phyloP scores from a whole-genome alignment of 2,113 vertebrate genomes.

The Alces alces region DNA sequence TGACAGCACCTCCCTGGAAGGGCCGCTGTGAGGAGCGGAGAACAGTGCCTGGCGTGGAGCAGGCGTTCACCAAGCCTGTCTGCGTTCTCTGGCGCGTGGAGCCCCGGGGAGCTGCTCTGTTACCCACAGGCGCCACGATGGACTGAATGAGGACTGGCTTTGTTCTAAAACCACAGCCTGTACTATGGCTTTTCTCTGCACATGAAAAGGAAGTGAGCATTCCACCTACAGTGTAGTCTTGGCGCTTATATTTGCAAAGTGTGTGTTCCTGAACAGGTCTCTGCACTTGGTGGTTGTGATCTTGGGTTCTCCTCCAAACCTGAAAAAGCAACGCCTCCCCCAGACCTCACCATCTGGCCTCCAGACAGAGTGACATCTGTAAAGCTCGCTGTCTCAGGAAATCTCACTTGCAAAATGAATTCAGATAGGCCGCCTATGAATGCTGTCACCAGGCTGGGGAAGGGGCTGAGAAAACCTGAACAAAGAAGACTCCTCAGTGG shows the following conservation, averaged over 20 bases:
- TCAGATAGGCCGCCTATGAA: background rate
- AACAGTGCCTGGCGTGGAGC: background rate
- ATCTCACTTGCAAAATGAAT: conserved; percentile 1
- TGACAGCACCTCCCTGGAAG: fast-evolving
- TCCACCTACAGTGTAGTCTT: background rate
- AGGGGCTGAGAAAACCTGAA: background rate
- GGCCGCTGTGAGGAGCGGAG: fast-evolving
- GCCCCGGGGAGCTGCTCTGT: background rate
- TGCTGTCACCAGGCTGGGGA: background rate
- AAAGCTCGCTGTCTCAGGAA: conserved; percentile 32
- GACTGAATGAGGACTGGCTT: background rate
- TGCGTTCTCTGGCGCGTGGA: fast-evolving
- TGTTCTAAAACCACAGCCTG: background rate
- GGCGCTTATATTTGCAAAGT: background rate
- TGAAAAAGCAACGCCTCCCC: background rate
- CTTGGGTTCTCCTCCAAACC: conserved; percentile 13
- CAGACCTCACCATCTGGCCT: conserved; percentile 53
- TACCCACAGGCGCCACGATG: fast-evolving
- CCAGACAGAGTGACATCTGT: conserved; percentile 52
- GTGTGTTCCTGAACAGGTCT: background rate
- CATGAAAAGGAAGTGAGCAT: background rate
- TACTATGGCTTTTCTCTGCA: background rate
- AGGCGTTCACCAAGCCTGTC: background rate
- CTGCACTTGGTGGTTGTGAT: background rate
- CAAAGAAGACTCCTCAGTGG: conserved; percentile 13